Conservation (phyloP, 2,888 invertebrate species). For the Uloborus plumipes region DNA sequence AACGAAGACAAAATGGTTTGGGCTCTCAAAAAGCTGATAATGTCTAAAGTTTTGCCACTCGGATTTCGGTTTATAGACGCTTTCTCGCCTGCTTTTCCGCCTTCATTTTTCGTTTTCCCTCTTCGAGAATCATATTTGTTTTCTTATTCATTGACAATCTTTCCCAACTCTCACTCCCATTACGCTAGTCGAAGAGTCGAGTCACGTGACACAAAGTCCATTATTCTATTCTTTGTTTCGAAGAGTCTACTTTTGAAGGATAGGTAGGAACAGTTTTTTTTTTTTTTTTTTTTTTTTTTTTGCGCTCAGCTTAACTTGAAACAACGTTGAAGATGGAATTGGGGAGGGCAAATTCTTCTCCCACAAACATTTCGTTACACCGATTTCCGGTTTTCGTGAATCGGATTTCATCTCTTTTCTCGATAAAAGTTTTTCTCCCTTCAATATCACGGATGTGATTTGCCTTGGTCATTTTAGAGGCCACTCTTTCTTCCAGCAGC, state of each 20-base stretch:
- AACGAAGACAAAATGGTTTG: conserved; percentile 53
- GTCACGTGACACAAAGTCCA: conserved; percentile 44
- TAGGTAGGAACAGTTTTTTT: conserved; percentile 16
- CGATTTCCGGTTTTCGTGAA: conserved; percentile 48
- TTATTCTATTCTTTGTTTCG: conserved; percentile 30
- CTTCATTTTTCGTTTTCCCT: background rate
- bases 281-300: conserved; percentile 14
- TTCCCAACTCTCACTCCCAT: conserved; percentile 19
- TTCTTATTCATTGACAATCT: conserved; percentile 45
- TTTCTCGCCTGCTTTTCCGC: conserved; percentile 5
- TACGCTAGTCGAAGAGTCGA: conserved; percentile 34
- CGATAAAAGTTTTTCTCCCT: conserved; percentile 40
- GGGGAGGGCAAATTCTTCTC: background rate
- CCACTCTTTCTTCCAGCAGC: conserved; percentile 17
- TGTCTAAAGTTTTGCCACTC: conserved; percentile 51
- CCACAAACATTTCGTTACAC: conserved; percentile 42
- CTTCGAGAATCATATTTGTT: conserved; percentile 46
- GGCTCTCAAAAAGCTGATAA: conserved; percentile 56
- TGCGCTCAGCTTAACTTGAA: conserved; percentile 54
- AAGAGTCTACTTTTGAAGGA: conserved; percentile 38
- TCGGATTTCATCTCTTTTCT: conserved; percentile 51
- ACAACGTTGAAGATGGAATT: conserved; percentile 42
- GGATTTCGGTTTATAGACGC: conserved; percentile 43
- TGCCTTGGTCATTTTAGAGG: conserved; percentile 7
- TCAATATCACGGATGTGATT: conserved; percentile 42